Conservation (phyloP, 2,888 invertebrate genomes). For the Hypselothyrea guttata region DNA sequence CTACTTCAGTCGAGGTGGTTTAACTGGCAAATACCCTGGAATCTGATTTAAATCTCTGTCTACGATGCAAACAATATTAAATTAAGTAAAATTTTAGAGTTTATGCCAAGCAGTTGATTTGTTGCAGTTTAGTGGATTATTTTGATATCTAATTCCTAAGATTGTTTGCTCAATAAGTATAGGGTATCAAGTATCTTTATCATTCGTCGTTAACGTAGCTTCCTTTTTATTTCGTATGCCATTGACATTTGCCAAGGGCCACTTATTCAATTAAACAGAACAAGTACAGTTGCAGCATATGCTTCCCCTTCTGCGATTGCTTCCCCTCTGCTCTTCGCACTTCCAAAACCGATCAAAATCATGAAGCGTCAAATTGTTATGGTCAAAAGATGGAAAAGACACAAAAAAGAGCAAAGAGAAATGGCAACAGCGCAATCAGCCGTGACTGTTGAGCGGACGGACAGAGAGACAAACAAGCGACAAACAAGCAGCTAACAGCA, state of each 20-base stretch:
- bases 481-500: conserved; percentile 59
- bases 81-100: too few species aligned
- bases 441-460: conserved; percentile 52
- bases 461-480: conserved; percentile 13
- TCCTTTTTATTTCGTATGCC: conserved; percentile 29
- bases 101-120: too few species aligned
- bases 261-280: conserved; percentile 72
- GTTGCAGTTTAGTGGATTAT: too few species aligned
- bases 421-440: conserved; percentile 69
- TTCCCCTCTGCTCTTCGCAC: not conserved
- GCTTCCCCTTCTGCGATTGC: too few species aligned
- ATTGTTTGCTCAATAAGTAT: too few species aligned
- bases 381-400: conserved; percentile 56
- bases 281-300: not conserved
- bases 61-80: too few species aligned
- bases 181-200: too few species aligned
- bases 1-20: not conserved
- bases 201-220: not conserved
- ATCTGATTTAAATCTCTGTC: too few species aligned
- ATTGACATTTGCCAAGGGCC: conserved; percentile 53
- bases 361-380: conserved; percentile 78
- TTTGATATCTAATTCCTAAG: too few species aligned
- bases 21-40: too few species aligned
- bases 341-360: conserved; percentile 54
- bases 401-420: conserved; percentile 28